Conservation (phyloP, 2,113 vertebrate species). For the Aspiorhynchus laticeps region DNA sequence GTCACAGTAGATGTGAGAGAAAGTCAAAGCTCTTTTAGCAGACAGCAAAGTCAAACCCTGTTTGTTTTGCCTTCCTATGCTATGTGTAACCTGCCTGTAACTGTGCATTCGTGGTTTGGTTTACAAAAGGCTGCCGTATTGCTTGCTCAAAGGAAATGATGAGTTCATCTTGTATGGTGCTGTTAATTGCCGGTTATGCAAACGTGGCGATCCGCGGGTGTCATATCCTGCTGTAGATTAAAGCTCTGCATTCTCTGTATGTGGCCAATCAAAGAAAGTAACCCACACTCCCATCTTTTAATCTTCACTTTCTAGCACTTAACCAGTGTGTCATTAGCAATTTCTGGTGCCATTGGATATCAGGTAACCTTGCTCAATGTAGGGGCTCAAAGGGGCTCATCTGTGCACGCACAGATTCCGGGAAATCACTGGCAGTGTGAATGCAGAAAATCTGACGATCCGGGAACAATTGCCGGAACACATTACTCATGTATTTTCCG, state of each 20-base stretch:
- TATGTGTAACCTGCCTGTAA: neutral
- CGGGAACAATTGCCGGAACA: too few species aligned
- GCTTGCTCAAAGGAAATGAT: constrained; percentile 37
- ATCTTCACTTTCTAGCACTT: neutral
- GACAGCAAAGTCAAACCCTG: neutral
- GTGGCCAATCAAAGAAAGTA: constrained; percentile 35
- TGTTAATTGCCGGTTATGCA: constrained; percentile 22
- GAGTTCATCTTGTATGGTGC: neutral
- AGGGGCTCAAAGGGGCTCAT: too few species aligned
- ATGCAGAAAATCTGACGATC: too few species aligned
- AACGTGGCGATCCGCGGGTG: neutral
- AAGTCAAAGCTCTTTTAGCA: constrained; percentile 5
- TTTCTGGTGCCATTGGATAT: neutral
- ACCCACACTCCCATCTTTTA: neutral
- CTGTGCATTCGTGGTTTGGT: neutral
- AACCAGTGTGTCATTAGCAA: neutral
- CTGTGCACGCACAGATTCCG: too few species aligned
- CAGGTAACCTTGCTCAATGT: too few species aligned
- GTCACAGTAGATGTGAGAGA: neutral
- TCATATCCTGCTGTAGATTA: constrained; percentile 25
- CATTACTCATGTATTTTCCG: too few species aligned
- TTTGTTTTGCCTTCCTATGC: neutral
- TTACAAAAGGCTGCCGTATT: neutral
- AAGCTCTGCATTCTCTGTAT: neutral
- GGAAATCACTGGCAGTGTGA: too few species aligned